phyloP scores from a whole-genome alignment of 1,140 invertebrate genomes.

The Aphis craccivora region DNA sequence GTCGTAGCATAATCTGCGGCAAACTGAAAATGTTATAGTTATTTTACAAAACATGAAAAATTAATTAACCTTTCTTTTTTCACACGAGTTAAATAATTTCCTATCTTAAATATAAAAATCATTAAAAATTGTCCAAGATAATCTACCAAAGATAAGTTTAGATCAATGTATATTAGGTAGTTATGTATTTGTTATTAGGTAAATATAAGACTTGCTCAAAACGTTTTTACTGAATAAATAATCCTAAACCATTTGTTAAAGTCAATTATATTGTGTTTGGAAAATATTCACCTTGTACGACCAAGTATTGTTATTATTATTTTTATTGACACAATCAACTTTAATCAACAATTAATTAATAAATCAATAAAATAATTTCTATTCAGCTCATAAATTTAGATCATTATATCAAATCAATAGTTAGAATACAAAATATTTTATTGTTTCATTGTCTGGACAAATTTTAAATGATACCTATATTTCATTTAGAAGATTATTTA shows the following conservation, averaged over 20 bases:
- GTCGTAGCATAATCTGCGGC: conserved; percentile 89
- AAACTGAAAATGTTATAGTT: conserved; percentile 70
- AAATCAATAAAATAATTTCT: background rate
- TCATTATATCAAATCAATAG: background rate
- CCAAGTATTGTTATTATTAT: background rate
- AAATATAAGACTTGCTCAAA: background rate
- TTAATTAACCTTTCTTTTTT: background rate
- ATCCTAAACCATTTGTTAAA: background rate
- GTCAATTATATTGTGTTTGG: background rate
- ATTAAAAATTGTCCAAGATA: background rate
- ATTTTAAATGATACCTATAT: too few relatives aligned
- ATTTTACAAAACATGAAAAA: background rate
- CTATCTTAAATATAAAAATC: background rate
- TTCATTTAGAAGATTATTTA: too few relatives aligned
- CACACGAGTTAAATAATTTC: background rate
- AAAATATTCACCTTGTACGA: background rate
- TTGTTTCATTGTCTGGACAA: too few relatives aligned
- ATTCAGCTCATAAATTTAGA: background rate
- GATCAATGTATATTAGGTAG: too few relatives aligned
- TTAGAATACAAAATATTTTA: background rate
- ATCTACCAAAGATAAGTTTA: too few relatives aligned
- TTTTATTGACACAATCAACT: background rate
- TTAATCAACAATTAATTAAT: background rate
- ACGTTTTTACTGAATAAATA: background rate
- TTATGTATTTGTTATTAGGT: background rate